A percentile compares a stretch with the other conserved stretches of the same genome.
These are phyloP conservation scores for Phaetusa simplex DNA, from an alignment of 2,113 vertebrate genomes.

Conservation along the genomic window DNA sequence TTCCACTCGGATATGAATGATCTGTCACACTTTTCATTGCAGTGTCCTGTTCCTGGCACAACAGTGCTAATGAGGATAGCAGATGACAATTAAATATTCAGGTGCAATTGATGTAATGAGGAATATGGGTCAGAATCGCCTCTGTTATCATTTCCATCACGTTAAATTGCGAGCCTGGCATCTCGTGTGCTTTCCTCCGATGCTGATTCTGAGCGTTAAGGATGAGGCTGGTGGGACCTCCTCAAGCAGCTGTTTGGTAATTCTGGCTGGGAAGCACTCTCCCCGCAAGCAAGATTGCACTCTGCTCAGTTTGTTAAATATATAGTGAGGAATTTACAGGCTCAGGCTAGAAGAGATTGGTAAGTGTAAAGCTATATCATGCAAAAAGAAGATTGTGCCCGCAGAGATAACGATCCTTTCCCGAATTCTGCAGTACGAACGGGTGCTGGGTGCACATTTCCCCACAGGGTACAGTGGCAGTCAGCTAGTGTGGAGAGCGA, in stretches of 20 bases:
- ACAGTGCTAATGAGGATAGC: not conserved
- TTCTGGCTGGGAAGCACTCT: not conserved
- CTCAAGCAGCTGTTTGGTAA: not conserved
- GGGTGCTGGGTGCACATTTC: not conserved
- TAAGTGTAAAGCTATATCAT: not conserved
- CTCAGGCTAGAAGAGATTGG: not conserved
- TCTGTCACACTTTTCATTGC: not conserved
- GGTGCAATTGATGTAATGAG: not conserved
- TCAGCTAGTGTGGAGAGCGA: not conserved
- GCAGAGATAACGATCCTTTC: not conserved
- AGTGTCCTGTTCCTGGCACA: not conserved
- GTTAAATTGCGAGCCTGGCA: not conserved
- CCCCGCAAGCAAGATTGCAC: not conserved
- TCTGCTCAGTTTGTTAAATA: not conserved
- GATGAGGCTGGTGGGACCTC: not conserved
- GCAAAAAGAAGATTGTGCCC: not conserved
- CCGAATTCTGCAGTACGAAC: not conserved
- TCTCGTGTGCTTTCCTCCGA: fast-evolving
- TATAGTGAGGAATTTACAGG: not conserved
- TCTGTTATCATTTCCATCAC: not conserved
- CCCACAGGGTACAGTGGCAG: not conserved
- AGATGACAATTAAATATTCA: not conserved
- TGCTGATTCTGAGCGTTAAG: not conserved
- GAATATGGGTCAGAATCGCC: not conserved
- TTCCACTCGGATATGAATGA: not conserved